Percentiles rank a stretch among this genome's conserved stretches.
phyloP scores from a whole-genome alignment of 2,888 invertebrate genomes.

The Neoitamus cyanurus region DNA sequence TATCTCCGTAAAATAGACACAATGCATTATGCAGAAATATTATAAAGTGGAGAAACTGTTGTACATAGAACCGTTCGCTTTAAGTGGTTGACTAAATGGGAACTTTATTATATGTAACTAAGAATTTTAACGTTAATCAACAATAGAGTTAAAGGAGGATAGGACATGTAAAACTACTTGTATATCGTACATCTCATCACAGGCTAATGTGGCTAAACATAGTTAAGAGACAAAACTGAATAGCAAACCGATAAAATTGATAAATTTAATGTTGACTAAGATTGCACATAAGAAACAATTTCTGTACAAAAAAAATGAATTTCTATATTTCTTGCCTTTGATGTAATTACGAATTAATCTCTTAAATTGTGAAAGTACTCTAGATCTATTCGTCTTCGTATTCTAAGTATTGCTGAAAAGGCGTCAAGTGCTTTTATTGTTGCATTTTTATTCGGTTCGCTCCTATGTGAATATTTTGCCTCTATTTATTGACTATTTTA shows the following conservation, averaged over 20 bases:
- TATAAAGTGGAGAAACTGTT: neutral
- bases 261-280: neutral
- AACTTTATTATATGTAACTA: slow-evolving; percentile 22
- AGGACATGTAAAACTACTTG: neutral
- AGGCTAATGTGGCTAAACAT: slow-evolving; percentile 9
- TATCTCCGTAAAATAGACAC: neutral
- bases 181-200: slow-evolving; percentile 26
- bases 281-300: slow-evolving; percentile 14
- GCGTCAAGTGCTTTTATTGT: slow-evolving; percentile 37
- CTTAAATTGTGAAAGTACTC: neutral
- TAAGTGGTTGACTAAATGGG: slow-evolving; percentile 14
- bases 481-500: neutral
- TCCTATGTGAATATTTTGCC: slow-evolving; percentile 20
- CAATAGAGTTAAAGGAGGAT: neutral
- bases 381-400: slow-evolving; percentile 10
- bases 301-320: slow-evolving; percentile 14
- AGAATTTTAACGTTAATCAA: slow-evolving; percentile 14
- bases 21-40: neutral
- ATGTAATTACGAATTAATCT: slow-evolving; percentile 11
- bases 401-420: slow-evolving; percentile 28
- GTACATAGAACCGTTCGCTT: slow-evolving; percentile 26
- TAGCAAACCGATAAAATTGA: neutral
- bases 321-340: slow-evolving; percentile 29
- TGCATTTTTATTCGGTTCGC: slow-evolving; percentile 19
- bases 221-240: neutral